Conservation (phyloP, 2,113 vertebrate species). For the Pelodiscus sinensis region DNA sequence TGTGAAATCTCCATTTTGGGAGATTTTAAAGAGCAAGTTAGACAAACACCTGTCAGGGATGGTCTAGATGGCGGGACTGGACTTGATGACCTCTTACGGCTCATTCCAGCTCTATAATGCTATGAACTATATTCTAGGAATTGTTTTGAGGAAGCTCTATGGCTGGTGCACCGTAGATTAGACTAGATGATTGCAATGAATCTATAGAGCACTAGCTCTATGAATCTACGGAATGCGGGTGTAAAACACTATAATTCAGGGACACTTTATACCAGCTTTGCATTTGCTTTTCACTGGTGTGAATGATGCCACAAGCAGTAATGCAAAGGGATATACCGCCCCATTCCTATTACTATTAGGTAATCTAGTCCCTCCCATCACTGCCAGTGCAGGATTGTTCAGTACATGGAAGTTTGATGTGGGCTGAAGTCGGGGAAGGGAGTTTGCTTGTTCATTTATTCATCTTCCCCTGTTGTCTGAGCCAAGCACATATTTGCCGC, state of each 20-base stretch:
- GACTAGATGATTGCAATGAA: background rate
- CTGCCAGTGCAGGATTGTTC: background rate
- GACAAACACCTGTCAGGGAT: no score
- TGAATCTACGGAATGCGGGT: background rate
- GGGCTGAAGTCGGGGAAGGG: background rate
- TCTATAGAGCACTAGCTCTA: background rate
- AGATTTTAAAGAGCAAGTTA: no score
- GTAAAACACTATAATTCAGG: background rate
- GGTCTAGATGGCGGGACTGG: no score
- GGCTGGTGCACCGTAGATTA: background rate
- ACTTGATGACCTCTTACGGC: no score
- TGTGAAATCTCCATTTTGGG: no score
- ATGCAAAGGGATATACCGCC: background rate
- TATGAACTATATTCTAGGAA: background rate
- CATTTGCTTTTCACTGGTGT: constrained; percentile 3
- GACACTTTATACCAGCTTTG: background rate
- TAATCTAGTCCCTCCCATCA: background rate
- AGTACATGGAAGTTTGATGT: background rate
- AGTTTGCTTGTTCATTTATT: background rate
- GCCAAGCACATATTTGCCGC: background rate
- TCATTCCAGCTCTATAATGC: no score
- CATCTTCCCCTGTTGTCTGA: background rate
- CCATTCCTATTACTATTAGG: background rate
- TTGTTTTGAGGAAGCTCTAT: background rate
- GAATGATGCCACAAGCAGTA: background rate